Evolutionary conservation across 2,113 vertebrate species (phyloP).

Genomic region (Gyps fulvus): DNA sequence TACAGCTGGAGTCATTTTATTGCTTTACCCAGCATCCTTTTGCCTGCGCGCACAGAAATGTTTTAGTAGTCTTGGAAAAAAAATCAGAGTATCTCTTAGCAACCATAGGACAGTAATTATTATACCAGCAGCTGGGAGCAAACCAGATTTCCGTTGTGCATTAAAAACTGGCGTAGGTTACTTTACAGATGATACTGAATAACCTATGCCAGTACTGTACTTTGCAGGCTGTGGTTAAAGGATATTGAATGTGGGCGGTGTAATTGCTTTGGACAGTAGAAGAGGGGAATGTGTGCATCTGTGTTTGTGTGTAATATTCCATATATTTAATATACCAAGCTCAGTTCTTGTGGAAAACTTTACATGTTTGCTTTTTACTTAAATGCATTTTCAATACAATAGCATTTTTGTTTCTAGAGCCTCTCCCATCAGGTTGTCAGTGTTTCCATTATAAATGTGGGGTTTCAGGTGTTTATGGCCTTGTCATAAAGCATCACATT

Average conservation of each 20-base stretch:
- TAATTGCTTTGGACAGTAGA: constrained; percentile 54
- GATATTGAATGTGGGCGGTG: constrained; percentile 73
- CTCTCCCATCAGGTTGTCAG: not conserved
- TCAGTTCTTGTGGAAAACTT: constrained; percentile 14
- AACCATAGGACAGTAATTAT: constrained; percentile 93
- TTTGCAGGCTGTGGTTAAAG: constrained; percentile 73
- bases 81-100: constrained; percentile 89
- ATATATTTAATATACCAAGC: not conserved
- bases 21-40: constrained; percentile 85
- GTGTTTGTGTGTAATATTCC: constrained; percentile 4
- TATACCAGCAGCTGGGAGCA: constrained; percentile 90
- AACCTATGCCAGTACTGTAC: constrained; percentile 77
- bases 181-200: constrained; percentile 84
- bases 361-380: not conserved
- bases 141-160: constrained; percentile 91
- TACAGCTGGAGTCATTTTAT: constrained; percentile 91
- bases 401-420: not conserved
- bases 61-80: constrained; percentile 73
- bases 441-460: not conserved
- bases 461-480: not conserved
- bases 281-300: constrained; percentile 25
- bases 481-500: not conserved
- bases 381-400: not conserved
- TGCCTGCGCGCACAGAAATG: constrained; percentile 75
- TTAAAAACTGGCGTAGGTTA: constrained; percentile 89